phyloP scores from a whole-genome alignment of 2,113 vertebrate genomes.

The Trematocara zebra region DNA sequence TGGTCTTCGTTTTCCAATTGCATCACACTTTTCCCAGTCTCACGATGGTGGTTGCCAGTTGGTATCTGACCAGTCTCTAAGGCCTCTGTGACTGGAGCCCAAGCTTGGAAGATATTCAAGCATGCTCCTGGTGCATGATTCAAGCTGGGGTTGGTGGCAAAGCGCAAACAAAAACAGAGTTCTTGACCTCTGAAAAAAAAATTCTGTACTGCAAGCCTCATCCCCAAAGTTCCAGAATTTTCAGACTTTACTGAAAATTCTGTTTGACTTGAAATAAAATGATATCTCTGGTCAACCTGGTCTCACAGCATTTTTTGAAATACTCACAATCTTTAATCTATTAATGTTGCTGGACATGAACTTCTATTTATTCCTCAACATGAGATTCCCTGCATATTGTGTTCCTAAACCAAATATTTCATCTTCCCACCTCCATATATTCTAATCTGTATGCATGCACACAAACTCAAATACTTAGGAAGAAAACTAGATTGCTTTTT shows the following conservation, averaged over 20 bases:
- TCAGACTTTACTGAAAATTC: background rate
- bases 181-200: background rate
- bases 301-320: background rate
- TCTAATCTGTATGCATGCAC: background rate
- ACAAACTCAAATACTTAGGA: background rate
- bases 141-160: background rate
- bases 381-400: background rate
- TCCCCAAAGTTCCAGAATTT: background rate
- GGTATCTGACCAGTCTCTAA: background rate
- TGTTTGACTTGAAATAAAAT: background rate
- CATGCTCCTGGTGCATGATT: background rate
- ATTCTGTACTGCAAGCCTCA: background rate
- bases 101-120: background rate
- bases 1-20: background rate
- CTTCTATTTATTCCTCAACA: background rate
- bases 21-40: background rate
- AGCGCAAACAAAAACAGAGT: background rate
- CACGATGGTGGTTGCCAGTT: background rate
- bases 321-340: background rate
- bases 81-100: background rate
- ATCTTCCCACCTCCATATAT: background rate
- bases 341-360: background rate
- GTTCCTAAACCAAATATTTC: background rate
- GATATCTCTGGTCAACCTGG: rapidly evolving
- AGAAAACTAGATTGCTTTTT: background rate